These are phyloP conservation scores for Meriones psammophilus DNA, from an alignment of 2,797 vertebrate species.

Conservation along the genomic window DNA sequence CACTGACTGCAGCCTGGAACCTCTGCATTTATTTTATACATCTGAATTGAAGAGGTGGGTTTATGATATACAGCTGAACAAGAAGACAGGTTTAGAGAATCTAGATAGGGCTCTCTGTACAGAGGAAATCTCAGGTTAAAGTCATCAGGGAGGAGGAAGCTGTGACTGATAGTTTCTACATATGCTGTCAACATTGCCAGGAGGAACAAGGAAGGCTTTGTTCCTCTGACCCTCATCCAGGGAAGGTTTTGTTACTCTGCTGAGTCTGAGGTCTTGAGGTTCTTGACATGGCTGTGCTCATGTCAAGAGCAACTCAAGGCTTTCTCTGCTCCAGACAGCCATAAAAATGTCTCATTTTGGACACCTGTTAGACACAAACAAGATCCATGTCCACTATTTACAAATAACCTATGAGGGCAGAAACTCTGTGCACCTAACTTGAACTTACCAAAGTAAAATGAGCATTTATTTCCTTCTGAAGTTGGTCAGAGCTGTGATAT, in stretches of 20 bases:
- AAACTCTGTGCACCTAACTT: constrained; percentile 47
- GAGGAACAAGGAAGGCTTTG: background rate
- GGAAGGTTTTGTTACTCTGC: background rate
- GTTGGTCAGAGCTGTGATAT: constrained; percentile 38
- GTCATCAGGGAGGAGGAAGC: no score
- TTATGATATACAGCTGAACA: background rate
- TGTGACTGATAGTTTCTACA: background rate
- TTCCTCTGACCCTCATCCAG: background rate
- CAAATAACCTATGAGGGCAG: constrained; percentile 68
- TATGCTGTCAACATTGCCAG: background rate
- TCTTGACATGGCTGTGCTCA: background rate
- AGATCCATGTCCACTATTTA: constrained; percentile 72
- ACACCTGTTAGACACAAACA: constrained; percentile 78
- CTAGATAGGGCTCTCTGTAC: background rate
- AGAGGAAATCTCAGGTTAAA: background rate
- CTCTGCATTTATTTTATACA: background rate
- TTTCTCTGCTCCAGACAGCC: background rate
- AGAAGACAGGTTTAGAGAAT: no score
- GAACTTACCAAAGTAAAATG: constrained; percentile 54
- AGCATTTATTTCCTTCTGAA: constrained; percentile 63
- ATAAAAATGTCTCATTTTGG: constrained; percentile 56
- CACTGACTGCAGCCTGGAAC: no score
- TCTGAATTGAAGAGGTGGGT: background rate
- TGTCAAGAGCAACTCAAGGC: background rate
- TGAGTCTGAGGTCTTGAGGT: background rate